Conservation (phyloP, 2,888 invertebrate species). For the Pollenia labialis region DNA sequence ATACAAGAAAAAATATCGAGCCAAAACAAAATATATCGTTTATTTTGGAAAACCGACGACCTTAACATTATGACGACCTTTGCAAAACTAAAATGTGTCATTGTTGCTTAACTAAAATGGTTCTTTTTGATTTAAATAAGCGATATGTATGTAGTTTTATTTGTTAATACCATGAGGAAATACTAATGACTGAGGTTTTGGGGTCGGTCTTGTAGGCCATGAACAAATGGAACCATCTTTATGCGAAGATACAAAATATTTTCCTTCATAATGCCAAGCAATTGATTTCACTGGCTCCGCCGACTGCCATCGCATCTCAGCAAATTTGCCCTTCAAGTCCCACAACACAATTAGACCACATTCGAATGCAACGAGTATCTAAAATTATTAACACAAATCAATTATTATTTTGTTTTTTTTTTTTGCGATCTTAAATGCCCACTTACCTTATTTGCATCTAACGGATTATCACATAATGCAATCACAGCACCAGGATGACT, state of each 20-base stretch:
- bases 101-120: no score
- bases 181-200: conserved; percentile 91
- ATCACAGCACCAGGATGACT: conserved; percentile 98
- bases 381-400: conserved; percentile 76
- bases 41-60: no score
- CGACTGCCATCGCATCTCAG: conserved; percentile 93
- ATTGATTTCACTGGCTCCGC: conserved; percentile 92
- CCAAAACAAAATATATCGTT: no score
- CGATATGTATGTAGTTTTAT: neutral
- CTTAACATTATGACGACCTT: no score
- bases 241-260: conserved; percentile 98
- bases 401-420: neutral
- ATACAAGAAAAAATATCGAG: no score
- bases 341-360: conserved; percentile 97
- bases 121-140: no score
- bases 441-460: conserved; percentile 97
- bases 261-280: conserved; percentile 99
- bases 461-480: conserved; percentile 98
- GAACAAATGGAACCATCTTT: conserved; percentile 97
- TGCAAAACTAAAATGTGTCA: neutral
- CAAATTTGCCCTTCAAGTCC: conserved; percentile 95
- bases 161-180: conserved; percentile 94
- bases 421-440: neutral
- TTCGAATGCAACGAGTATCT: conserved; percentile 98
- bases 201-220: conserved; percentile 92